A percentile compares a stretch with the other conserved stretches of the same genome.
Evolutionary conservation across 2,888 invertebrate species (phyloP).

Genomic region (Cecidostiba fungosa): DNA sequence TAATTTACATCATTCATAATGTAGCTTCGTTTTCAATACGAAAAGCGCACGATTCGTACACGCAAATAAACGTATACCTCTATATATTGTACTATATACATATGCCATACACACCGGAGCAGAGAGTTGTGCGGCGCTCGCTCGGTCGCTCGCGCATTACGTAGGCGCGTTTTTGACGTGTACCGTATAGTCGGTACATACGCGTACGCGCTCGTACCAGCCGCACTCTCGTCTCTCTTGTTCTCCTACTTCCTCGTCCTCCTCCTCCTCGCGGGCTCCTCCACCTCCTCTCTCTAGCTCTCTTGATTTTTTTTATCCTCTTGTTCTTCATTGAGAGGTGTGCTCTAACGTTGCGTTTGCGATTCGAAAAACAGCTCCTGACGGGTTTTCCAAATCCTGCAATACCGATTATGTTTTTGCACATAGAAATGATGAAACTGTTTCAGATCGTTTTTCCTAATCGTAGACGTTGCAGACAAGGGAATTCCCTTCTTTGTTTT

Average conservation of each 20-base stretch:
- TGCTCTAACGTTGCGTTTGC: not conserved
- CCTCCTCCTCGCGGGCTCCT: not conserved
- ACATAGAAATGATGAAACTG: not conserved
- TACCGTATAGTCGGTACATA: not conserved
- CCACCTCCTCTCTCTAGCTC: not conserved
- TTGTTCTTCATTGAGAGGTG: constrained; percentile 6
- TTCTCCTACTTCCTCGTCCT: constrained; percentile 39
- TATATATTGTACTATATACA: not conserved
- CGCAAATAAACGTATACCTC: not conserved
- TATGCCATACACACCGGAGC: not conserved
- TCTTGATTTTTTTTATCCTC: not conserved
- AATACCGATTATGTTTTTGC: not conserved
- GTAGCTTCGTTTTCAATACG: not conserved
- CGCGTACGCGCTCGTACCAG: constrained; percentile 30
- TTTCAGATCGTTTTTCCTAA: no score
- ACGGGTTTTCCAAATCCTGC: not conserved
- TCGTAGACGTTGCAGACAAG: not conserved
- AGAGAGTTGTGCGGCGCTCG: not conserved
- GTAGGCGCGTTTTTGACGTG: constrained; percentile 48
- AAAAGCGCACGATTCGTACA: not conserved
- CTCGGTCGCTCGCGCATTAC: constrained; percentile 34
- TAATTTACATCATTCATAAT: not conserved
- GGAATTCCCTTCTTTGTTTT: not conserved
- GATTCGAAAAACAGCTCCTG: not conserved
- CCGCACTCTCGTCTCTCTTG: constrained; percentile 58